Evolutionary conservation across 2,797 vertebrate species (phyloP).

Genomic region (Aphelocoma californica): DNA sequence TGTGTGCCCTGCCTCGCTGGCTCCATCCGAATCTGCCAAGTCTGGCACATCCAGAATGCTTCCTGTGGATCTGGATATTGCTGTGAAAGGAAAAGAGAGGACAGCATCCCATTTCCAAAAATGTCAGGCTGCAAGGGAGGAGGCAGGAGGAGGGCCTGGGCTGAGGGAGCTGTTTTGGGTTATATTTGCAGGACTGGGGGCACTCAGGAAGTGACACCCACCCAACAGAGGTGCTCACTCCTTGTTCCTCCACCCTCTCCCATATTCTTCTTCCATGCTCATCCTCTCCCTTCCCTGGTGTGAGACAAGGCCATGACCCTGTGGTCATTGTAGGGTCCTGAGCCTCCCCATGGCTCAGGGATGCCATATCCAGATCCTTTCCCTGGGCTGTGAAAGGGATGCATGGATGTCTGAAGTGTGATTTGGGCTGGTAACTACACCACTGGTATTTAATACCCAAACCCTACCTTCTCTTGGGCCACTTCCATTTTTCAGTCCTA

Average conservation of each 20-base stretch:
- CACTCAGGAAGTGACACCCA: neutral
- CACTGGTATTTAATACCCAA: neutral
- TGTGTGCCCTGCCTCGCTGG: neutral
- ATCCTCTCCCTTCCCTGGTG: neutral
- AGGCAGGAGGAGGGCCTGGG: neutral
- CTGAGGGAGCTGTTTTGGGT: fast-evolving
- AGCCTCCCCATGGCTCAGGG: neutral
- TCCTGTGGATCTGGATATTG: neutral
- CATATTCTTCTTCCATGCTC: neutral
- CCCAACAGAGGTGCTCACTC: neutral
- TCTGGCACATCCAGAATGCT: neutral
- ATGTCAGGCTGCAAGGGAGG: neutral
- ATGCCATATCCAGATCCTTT: neutral
- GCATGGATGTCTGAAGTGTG: neutral
- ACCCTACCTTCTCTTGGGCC: neutral
- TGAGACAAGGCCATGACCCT: fast-evolving
- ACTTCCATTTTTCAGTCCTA: neutral
- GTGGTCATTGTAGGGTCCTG: neutral
- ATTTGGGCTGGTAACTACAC: neutral
- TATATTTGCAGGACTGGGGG: neutral
- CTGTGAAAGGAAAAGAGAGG: neutral
- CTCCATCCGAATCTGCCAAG: neutral
- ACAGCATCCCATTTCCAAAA: neutral
- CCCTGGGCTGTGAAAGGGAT: neutral
- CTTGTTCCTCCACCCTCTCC: neutral